Base-by-base conservation (phyloP, 2,113 vertebrate genomes). In the Larimichthys polyactis region DNA sequence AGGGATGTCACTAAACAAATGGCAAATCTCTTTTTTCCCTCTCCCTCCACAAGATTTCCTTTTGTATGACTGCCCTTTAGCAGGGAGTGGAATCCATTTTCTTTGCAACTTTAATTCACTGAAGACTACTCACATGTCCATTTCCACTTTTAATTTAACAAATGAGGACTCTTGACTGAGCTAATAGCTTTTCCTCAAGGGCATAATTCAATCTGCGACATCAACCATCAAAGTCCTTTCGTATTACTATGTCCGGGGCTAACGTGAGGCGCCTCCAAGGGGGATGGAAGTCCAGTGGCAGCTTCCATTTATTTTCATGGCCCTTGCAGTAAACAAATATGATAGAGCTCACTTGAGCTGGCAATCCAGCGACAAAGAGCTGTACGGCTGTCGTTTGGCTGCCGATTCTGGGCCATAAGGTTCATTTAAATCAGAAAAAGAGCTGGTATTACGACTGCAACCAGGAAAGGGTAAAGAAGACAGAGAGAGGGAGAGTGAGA, bases 131-230 rank as follows among this genome's bases (percentile, higher is more conserved):
- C 90, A 79, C 91, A 94, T 95, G 94, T n/a, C 93, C 94, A 95
- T 95, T 94, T 95, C 95, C 94, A 95, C 93, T 95, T 95, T 95
- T 95, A 94, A 95, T 95, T 96, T 94, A 92, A 92, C 94, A 95
- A 95, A 95, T 91, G 94, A 95, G 84, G 90, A 88, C 93, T 93
- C 91, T 93, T 94, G 92, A 94, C 94, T 88, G 90, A 92, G 93
- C 94, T 95, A 95, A 95, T 95, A 94, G 94, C 93, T 95, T 95
- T 95, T 95, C 94, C 95, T 95, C 94, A 90, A 93, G 93, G 93
- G 85, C 93, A 95, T 95, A 95, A 95, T 95, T 95, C 92, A 95
- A 95, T 96, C 93, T 93, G 93, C 81, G 82, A 94, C 93, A 92
- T 95, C 92, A 93, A 93, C 93, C 94, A 95, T 95, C 94, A 96